A percentile compares a stretch with the other conserved stretches of the same genome.
Evolutionary conservation across 2,113 vertebrate species (phyloP).

Genomic region (Gymnocephalus cernua): DNA sequence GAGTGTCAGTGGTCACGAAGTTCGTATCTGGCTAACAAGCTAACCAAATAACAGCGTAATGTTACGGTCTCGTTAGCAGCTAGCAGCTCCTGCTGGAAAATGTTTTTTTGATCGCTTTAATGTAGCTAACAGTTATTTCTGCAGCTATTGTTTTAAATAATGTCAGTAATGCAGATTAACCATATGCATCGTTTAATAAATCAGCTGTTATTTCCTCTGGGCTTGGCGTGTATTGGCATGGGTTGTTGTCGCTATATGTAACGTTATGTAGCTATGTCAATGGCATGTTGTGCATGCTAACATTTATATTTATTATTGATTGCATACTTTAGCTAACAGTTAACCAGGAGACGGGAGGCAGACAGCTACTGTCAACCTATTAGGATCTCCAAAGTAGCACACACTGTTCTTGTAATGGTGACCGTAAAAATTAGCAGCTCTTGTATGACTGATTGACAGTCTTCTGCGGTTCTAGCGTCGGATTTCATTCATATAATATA

Average conservation of each 20-base stretch:
- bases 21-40: conserved; percentile 79
- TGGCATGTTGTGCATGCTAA: conserved; percentile 67
- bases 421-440: conserved; percentile 65
- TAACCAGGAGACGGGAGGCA: background rate
- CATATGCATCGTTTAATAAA: conserved; percentile 2
- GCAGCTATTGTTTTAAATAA: background rate
- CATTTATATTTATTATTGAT: conserved; percentile 14
- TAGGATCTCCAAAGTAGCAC: conserved; percentile 43
- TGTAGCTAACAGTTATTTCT: background rate
- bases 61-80: conserved; percentile 72
- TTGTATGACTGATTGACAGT: conserved; percentile 79
- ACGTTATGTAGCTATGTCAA: conserved; percentile 42
- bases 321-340: conserved; percentile 5
- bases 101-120: background rate
- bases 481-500: conserved; percentile 80
- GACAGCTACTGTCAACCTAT: conserved; percentile 43
- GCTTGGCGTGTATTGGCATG: conserved; percentile 41
- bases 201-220: conserved; percentile 31
- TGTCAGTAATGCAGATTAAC: background rate
- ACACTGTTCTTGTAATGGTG: conserved; percentile 73
- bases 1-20: conserved; percentile 81
- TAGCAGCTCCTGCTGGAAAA: conserved; percentile 41
- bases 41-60: conserved; percentile 71
- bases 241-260: background rate
- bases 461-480: conserved; percentile 68